A percentile compares a stretch with the other conserved stretches of the same genome.
These are phyloP conservation scores for Dryoscopus gambensis DNA, from an alignment of 2,113 vertebrate species.

Conservation along the genomic window DNA sequence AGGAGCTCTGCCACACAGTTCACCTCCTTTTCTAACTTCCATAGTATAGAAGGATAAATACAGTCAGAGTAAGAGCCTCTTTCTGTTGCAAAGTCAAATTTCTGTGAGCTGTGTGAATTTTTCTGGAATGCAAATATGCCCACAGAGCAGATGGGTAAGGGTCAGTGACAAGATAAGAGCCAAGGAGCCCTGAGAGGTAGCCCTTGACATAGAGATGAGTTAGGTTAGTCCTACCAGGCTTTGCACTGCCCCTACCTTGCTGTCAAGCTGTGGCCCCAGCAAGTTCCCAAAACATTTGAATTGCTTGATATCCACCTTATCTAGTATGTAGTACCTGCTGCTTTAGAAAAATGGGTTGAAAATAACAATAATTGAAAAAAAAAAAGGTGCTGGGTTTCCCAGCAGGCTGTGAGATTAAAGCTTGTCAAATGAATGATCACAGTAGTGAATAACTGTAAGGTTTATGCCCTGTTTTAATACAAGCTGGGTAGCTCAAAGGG, in stretches of 20 bases:
- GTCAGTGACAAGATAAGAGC: background rate
- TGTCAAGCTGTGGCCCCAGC: background rate
- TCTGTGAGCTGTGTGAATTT: background rate
- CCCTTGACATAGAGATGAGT: background rate
- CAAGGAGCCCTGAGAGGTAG: background rate
- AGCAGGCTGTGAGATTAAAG: background rate
- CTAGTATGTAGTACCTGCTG: background rate
- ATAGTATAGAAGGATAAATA: background rate
- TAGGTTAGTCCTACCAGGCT: background rate
- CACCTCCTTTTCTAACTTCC: background rate
- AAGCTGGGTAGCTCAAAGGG: background rate
- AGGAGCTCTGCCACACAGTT: background rate
- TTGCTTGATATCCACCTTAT: background rate
- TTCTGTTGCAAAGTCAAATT: background rate
- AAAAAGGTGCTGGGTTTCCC: background rate
- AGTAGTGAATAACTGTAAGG: background rate
- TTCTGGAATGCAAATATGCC: background rate
- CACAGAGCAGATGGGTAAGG: background rate
- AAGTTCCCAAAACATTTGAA: background rate
- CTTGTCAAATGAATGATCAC: background rate
- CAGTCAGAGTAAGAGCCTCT: background rate
- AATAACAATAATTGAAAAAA: background rate
- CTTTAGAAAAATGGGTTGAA: background rate
- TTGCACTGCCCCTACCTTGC: background rate
- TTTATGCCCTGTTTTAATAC: background rate